Evolutionary conservation across 2,888 invertebrate genomes (phyloP), one percentile per base, ranked within the genome.

Genomic region (Carterocephalus palaemon): DNA sequence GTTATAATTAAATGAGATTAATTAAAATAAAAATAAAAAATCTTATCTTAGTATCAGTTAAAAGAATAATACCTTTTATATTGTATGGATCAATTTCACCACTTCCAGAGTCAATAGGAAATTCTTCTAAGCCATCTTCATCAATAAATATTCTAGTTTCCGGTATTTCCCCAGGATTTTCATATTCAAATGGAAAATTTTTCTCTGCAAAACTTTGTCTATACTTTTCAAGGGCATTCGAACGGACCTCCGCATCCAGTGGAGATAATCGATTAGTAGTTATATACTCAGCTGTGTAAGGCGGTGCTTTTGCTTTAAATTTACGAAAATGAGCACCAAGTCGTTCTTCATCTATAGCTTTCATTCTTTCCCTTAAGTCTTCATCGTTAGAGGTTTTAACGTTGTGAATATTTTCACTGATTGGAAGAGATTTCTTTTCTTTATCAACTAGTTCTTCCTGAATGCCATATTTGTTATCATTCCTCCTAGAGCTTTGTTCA

Each of bases 91-190:
- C 78, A 12, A 70, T 57, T 54, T 87, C 84, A 2, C 84, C 85
- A 55, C 83, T 87, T 5, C 84, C 88, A 36, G 71, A 55, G 38
- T 88, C 88, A 33, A 77, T 67, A 2, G 75, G 66, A 28, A 72
- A 67, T 36, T 82, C 85, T 24, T 82, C 85, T n/a, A 70, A 49
- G n/a, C 73, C 77, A 22, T 85, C 88, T 61, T 89, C 89, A 46
- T 89, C 89, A 34, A 80, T 78, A 57, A 90, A 90, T 54, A 90
- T 88, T 41, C 90, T 78, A 8, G 83, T 85, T 64, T 91, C 90
- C 4, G 88, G 83, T 26, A 88, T 59, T 9, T 84, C 84, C n/a
- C 64, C 70, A 1, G 79, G 79, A 49, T 79, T 78, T 59, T 83
- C 85, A 53, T 86, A 86, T 60, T 86, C 85, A 50, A 86, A 86